Evolutionary conservation across 2,113 vertebrate genomes (phyloP).

Genomic region (Perca fluviatilis): DNA sequence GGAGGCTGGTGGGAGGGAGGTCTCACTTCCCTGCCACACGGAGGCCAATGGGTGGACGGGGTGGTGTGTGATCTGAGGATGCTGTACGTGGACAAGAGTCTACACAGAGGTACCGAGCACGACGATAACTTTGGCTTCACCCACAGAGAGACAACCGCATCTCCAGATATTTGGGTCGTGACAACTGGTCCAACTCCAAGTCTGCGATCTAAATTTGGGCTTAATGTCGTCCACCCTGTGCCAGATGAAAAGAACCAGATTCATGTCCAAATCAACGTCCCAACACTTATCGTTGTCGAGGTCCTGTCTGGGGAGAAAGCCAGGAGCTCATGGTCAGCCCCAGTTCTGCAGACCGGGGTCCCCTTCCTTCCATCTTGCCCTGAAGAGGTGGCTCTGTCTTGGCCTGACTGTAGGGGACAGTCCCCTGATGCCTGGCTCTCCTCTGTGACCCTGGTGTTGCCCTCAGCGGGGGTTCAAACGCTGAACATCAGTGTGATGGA

Average conservation of each 20-base stretch:
- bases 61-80: constrained; percentile 83
- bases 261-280: constrained; percentile 69
- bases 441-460: constrained; percentile 61
- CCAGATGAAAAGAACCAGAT: constrained; percentile 71
- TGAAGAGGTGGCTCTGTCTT: constrained; percentile 44
- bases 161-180: constrained; percentile 4
- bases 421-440: constrained; percentile 80
- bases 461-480: constrained; percentile 53
- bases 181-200: neutral
- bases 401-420: constrained; percentile 58
- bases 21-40: constrained; percentile 43
- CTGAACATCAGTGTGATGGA: constrained; percentile 77
- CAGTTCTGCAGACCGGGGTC: constrained; percentile 68
- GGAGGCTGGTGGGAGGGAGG: constrained; percentile 83
- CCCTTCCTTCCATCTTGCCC: constrained; percentile 79
- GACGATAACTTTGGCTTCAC: constrained; percentile 37
- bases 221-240: constrained; percentile 76
- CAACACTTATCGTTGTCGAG: constrained; percentile 74
- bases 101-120: constrained; percentile 54
- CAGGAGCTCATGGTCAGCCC: constrained; percentile 81
- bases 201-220: constrained; percentile 49
- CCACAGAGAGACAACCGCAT: constrained; percentile 32
- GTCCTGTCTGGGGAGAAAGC: constrained; percentile 70
- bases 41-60: constrained; percentile 81
- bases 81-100: constrained; percentile 72